Evolutionary conservation across 2,797 vertebrate genomes (phyloP).

Genomic region (Syngnathus rostellatus): DNA sequence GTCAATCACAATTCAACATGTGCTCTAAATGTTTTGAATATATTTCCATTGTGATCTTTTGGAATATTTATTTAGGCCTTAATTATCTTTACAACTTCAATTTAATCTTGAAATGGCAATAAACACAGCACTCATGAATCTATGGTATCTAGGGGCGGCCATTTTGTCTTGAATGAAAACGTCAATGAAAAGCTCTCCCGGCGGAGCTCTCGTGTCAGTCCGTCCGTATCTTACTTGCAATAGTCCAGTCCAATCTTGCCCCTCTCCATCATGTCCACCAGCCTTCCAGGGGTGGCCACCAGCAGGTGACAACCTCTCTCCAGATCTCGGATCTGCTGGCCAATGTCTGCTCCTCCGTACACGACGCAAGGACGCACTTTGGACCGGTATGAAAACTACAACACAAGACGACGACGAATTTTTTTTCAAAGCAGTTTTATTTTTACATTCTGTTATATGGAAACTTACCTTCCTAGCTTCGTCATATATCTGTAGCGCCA

Average conservation of each 20-base stretch:
- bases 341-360: slow-evolving; percentile 93
- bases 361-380: slow-evolving; percentile 92
- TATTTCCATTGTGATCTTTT: too few species aligned
- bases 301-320: slow-evolving; percentile 92
- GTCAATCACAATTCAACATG: not conserved
- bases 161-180: not conserved
- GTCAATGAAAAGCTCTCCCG: not conserved
- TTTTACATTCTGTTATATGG: not conserved
- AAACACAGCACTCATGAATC: too few species aligned
- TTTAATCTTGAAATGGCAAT: too few species aligned
- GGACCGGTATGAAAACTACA: slow-evolving; percentile 79
- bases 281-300: slow-evolving; percentile 88
- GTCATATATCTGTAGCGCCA: slow-evolving; percentile 96
- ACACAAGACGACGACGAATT: not conserved
- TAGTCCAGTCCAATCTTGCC: slow-evolving; percentile 93
- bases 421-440: not conserved
- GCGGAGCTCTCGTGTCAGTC: not conserved
- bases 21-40: too few species aligned
- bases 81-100: too few species aligned
- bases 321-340: slow-evolving; percentile 91
- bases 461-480: slow-evolving; percentile 86
- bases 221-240: slow-evolving; percentile 75
- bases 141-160: too few species aligned
- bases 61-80: too few species aligned
- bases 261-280: slow-evolving; percentile 98